These are phyloP conservation scores for Halichoerus grypus DNA, from an alignment of 2,113 vertebrate genomes.

Conservation along the genomic window DNA sequence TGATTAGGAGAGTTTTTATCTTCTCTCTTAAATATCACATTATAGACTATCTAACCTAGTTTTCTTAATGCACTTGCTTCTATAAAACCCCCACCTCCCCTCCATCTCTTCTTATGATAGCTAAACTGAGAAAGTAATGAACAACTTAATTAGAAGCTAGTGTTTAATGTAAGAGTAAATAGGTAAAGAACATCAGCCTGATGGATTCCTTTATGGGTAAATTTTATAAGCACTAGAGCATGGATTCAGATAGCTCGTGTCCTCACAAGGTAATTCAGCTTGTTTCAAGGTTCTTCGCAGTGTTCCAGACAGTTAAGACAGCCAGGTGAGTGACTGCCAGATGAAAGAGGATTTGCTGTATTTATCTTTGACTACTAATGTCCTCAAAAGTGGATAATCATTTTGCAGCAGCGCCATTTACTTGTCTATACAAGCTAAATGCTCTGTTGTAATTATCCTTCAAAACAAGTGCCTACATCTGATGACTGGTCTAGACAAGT, in stretches of 20 bases:
- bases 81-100: not conserved
- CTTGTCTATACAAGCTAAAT: not conserved
- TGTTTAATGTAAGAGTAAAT: not conserved
- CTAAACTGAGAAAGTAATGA: not conserved
- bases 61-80: not conserved
- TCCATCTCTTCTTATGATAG: not conserved
- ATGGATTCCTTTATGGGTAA: not conserved
- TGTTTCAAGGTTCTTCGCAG: not conserved
- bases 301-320: not conserved
- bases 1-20: not conserved
- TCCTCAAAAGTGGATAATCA: not conserved
- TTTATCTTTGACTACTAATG: not conserved
- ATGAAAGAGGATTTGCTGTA: not conserved
- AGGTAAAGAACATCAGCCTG: not conserved
- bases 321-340: not conserved
- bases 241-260: not conserved
- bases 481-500: not conserved
- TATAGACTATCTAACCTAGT: no score
- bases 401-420: not conserved
- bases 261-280: not conserved
- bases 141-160: no score
- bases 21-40: not conserved
- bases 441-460: not conserved
- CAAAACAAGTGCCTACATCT: not conserved
- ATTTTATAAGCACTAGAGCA: not conserved